A percentile compares a stretch with the other conserved stretches of the same genome.
These are phyloP conservation scores for Xylota sylvarum DNA, from an alignment of 2,888 invertebrate species.

Conservation along the genomic window DNA sequence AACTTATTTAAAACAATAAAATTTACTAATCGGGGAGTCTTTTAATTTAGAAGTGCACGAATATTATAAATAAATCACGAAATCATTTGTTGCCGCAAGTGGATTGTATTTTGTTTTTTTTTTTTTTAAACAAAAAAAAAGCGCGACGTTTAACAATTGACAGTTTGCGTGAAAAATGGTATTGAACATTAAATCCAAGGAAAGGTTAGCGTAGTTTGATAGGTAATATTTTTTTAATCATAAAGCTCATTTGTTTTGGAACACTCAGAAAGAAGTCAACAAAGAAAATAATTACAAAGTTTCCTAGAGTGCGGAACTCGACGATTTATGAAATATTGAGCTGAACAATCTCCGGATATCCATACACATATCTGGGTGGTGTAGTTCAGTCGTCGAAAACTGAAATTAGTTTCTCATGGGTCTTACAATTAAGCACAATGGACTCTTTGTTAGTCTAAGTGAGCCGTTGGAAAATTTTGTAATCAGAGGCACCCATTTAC, in stretches of 20 bases:
- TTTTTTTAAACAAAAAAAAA: background rate
- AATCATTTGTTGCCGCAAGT: constrained; percentile 7
- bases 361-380: too few relatives aligned
- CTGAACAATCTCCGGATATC: too few relatives aligned
- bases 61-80: background rate
- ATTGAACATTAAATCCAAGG: constrained; percentile 14
- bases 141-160: constrained; percentile 19
- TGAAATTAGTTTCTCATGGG: too few relatives aligned
- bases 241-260: background rate
- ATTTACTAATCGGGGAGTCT: background rate
- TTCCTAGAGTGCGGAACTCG: too few relatives aligned
- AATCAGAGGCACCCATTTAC: too few relatives aligned
- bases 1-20: background rate
- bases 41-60: background rate
- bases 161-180: background rate
- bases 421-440: too few relatives aligned
- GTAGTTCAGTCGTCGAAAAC: too few relatives aligned
- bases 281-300: too few relatives aligned
- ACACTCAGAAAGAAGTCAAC: too few relatives aligned
- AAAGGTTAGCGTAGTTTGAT: background rate
- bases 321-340: too few relatives aligned
- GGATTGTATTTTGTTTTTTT: constrained; percentile 26
- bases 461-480: too few relatives aligned
- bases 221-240: background rate
- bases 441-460: too few relatives aligned